Evolutionary conservation across 2,113 vertebrate species (phyloP).

Genomic region (Vidua chalybeata): DNA sequence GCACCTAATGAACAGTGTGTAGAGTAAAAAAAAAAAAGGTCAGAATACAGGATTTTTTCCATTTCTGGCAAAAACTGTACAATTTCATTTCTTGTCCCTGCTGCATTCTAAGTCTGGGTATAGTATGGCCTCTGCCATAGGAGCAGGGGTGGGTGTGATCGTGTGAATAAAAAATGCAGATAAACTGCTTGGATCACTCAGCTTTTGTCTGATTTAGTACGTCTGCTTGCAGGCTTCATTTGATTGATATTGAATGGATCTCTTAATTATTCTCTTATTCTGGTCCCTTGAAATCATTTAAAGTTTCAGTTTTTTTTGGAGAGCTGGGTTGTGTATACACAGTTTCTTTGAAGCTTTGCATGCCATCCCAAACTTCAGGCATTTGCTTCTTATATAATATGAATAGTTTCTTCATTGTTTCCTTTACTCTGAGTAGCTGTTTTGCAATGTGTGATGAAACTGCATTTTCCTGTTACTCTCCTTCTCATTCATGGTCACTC

Average conservation of each 20-base stretch:
- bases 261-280: neutral
- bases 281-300: neutral
- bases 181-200: neutral
- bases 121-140: neutral
- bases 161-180: neutral
- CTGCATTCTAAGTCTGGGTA: neutral
- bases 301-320: neutral
- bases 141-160: neutral
- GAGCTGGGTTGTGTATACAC: neutral
- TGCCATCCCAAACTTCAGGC: neutral
- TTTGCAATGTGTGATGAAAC: neutral
- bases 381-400: neutral
- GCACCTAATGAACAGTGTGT: neutral
- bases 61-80: neutral
- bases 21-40: neutral
- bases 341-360: neutral
- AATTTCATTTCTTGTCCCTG: neutral
- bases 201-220: neutral
- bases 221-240: neutral
- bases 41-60: neutral
- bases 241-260: neutral
- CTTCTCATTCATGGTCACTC: constrained; percentile 12
- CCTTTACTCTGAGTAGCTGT: neutral
- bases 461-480: neutral
- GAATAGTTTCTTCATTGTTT: neutral